Evolutionary conservation across 2,797 vertebrate species (phyloP).

Genomic region (Avahi laniger): DNA sequence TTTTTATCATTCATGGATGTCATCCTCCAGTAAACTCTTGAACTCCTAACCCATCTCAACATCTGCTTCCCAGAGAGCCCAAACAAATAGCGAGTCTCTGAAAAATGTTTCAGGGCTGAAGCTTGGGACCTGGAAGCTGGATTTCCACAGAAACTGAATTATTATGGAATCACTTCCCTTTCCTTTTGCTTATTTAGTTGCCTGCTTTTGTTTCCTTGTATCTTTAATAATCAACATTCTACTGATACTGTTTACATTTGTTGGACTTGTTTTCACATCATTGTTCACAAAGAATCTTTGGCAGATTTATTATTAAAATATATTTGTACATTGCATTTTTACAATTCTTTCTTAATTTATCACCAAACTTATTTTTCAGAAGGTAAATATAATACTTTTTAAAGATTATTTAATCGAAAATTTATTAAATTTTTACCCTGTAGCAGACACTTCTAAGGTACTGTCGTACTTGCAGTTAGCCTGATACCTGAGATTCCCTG

Average conservation of each 20-base stretch:
- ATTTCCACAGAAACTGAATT: not conserved
- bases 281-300: not conserved
- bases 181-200: not conserved
- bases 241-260: not conserved
- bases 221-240: not conserved
- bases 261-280: not conserved
- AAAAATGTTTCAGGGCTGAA: not conserved
- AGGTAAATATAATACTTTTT: not conserved
- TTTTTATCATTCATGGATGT: not conserved
- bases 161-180: not conserved
- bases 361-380: not conserved
- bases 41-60: not conserved
- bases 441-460: not conserved
- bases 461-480: not conserved
- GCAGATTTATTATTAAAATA: not conserved
- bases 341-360: not conserved
- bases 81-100: not conserved
- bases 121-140: not conserved
- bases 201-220: not conserved
- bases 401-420: not conserved
- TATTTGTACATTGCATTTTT: not conserved
- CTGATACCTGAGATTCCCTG: no score
- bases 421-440: not conserved
- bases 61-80: not conserved
- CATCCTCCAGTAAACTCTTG: not conserved